Evolutionary conservation across 2,113 vertebrate genomes (phyloP).

Genomic region (Ailurus styani): DNA sequence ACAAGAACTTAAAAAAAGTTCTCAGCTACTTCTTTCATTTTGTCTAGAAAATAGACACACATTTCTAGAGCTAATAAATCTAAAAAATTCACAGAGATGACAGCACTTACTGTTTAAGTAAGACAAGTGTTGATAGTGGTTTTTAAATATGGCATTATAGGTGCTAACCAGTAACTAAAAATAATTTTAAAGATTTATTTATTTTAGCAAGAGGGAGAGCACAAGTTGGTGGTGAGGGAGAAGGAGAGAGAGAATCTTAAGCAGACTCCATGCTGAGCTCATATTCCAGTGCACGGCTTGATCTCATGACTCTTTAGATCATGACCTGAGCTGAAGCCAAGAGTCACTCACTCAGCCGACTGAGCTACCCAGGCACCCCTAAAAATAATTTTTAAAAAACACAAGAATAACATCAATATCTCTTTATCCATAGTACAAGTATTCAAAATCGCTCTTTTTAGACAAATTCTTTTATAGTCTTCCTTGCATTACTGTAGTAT

Average conservation of each 20-base stretch:
- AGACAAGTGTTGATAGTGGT: background rate
- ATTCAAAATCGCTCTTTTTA: background rate
- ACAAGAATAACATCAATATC: background rate
- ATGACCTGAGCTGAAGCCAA: background rate
- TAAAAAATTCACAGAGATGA: background rate
- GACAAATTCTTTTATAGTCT: background rate
- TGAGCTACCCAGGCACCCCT: background rate
- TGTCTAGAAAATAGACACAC: background rate
- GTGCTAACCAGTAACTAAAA: background rate
- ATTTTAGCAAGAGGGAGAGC: background rate
- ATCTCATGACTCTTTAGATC: background rate
- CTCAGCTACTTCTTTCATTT: background rate
- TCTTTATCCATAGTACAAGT: background rate
- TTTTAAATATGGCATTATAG: background rate
- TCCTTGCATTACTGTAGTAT: background rate
- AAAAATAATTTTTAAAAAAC: background rate
- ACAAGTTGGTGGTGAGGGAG: background rate
- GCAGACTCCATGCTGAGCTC: background rate
- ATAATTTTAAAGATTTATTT: background rate
- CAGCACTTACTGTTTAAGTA: background rate
- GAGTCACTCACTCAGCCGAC: background rate
- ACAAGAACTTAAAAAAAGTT: background rate
- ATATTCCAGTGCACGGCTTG: background rate
- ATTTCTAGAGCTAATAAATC: background rate
- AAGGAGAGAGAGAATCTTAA: background rate